Evolutionary conservation across 1,140 invertebrate species (phyloP), one percentile per base, ranked within the genome.

Genomic region (Drosophila sucinea): DNA sequence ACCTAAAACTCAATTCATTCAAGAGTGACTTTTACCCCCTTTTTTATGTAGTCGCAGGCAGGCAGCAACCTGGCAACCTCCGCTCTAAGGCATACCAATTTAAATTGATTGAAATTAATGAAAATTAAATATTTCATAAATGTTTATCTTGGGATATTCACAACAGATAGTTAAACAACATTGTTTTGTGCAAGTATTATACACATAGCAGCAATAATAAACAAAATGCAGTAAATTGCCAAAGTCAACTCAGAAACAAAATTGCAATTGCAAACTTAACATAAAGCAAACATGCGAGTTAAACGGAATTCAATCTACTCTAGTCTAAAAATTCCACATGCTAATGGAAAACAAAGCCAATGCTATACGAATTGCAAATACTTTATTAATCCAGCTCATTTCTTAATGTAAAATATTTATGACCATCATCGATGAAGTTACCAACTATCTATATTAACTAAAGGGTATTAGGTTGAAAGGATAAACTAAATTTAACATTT

Each of bases 21-120:
- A 38, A 38, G 35, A 38, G 35, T 38, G 35, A 38, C 35, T 47
- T 47, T 4, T 3, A 51, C 7, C 44, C 44, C 35, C 35, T 38
- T 51, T 51, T 47, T 51, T 51, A 25, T 38, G 10, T 38, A 17
- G 17, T 17, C 17, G 17, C 17, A 17, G 35, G 35, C 35, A 23
- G 8, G 7, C 10, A 4, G 4, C 27, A 51, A 27, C 44, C 23
- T 51, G 8, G n/a, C n/a, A 4, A 5, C 23, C 27, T 60, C 62
- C 64, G 60, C 54, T 44, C 63, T 44, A 64, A 63, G 68, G 60
- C 61, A 68, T 44, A 55, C 38, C 27, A 17, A 32, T 60, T 68
- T n/a, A 44, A 62, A 38, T 60, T 70, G 32, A 40, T 4, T 51
- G 23, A 44, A 61, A 77, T 77, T 77, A 51, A 51, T 51, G 44